Evolutionary conservation across 1,140 invertebrate genomes (phyloP).

Genomic region (Glossosoma conforme): DNA sequence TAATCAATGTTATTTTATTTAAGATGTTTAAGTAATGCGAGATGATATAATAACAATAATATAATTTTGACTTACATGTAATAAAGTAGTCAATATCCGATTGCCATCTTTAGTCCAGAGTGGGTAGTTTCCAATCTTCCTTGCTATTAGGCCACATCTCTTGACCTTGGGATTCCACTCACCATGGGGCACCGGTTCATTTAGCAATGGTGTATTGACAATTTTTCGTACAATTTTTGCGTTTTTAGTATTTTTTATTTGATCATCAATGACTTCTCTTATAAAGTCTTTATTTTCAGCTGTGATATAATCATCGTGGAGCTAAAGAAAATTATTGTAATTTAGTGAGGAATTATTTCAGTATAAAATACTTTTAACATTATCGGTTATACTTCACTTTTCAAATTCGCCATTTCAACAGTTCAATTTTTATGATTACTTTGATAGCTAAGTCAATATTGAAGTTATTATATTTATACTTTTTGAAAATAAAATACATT

Average conservation of each 20-base stretch:
- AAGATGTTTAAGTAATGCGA: too few relatives aligned
- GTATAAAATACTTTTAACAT: too few relatives aligned
- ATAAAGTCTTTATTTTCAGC: slow-evolving; percentile 78
- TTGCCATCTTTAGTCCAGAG: slow-evolving; percentile 85
- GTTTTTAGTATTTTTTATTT: slow-evolving; percentile 42
- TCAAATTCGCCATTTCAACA: too few relatives aligned
- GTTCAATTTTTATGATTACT: too few relatives aligned
- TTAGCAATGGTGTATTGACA: slow-evolving; percentile 46
- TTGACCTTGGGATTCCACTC: slow-evolving; percentile 61
- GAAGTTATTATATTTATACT: too few relatives aligned
- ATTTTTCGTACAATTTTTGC: slow-evolving; percentile 41
- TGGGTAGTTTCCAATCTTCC: slow-evolving; percentile 91
- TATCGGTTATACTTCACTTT: too few relatives aligned
- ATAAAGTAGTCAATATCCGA: slow-evolving; percentile 68
- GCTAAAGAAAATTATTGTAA: slow-evolving; percentile 42
- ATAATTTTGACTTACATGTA: too few relatives aligned
- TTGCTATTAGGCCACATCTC: slow-evolving; percentile 81
- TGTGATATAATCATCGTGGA: slow-evolving; percentile 66
- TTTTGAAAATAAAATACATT: too few relatives aligned
- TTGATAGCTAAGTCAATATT: too few relatives aligned
- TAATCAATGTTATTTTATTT: too few relatives aligned
- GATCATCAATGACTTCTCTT: slow-evolving; percentile 68
- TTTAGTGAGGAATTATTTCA: not conserved
- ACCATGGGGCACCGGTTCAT: slow-evolving; percentile 47
- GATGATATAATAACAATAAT: too few relatives aligned